Evolutionary conservation across 2,888 invertebrate species (phyloP).

Genomic region (Eupithecia dodoneata): DNA sequence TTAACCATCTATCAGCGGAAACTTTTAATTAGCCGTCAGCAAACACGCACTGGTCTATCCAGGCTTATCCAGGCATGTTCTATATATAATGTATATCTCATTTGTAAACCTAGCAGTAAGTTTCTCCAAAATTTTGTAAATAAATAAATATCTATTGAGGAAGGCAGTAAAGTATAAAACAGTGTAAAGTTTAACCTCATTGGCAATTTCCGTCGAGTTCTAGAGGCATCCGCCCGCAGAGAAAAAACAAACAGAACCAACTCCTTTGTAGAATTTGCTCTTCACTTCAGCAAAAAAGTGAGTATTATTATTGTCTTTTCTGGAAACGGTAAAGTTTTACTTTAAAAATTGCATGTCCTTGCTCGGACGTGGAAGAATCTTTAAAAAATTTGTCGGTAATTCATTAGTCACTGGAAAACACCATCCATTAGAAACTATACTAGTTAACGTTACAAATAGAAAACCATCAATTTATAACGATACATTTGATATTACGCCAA

Average conservation of each 20-base stretch:
- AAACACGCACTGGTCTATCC: too few species aligned
- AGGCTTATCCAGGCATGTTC: too few species aligned
- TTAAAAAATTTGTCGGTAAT: neutral
- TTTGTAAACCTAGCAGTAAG: too few species aligned
- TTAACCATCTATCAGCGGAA: too few species aligned
- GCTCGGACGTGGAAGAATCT: neutral
- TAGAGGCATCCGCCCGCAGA: constrained; percentile 48
- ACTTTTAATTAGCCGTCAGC: too few species aligned
- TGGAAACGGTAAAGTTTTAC: constrained; percentile 36
- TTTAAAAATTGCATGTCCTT: neutral
- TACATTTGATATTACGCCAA: neutral
- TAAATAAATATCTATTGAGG: neutral
- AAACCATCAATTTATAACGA: neutral
- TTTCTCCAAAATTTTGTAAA: too few species aligned
- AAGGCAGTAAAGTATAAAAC: constrained; percentile 39
- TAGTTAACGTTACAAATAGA: too few species aligned
- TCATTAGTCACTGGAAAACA: neutral
- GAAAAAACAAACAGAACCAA: constrained; percentile 53
- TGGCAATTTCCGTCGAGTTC: constrained; percentile 52
- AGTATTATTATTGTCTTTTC: constrained; percentile 49
- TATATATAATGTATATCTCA: too few species aligned
- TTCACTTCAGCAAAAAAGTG: constrained; percentile 50
- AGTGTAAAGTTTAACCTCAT: constrained; percentile 51
- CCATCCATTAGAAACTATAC: too few species aligned
- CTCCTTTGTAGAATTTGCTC: constrained; percentile 53